Percentiles rank a stretch among this genome's conserved stretches.
Conservation (phyloP, 2,113 vertebrate species). For the Percina caprodes region DNA sequence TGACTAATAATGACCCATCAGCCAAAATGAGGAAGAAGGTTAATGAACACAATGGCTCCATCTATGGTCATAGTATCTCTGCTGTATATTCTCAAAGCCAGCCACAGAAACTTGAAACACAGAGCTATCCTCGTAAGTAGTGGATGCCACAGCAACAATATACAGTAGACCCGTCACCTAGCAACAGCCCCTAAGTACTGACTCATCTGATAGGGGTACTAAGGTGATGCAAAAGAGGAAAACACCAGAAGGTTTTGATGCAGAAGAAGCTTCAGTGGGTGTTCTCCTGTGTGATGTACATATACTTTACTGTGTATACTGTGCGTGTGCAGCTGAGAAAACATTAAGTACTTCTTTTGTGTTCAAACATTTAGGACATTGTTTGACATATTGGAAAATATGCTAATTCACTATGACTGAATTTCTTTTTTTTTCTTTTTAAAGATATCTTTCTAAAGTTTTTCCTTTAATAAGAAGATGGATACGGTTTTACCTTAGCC, state of each 20-base stretch:
- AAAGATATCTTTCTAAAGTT: too few relatives aligned
- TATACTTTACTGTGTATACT: not conserved
- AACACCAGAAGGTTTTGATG: conserved; percentile 7
- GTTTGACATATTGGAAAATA: not conserved
- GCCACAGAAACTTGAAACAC: conserved; percentile 33
- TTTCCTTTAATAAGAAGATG: too few relatives aligned
- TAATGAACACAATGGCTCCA: not conserved
- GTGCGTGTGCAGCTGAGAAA: not conserved
- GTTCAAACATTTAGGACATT: not conserved
- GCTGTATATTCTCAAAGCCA: conserved; percentile 10
- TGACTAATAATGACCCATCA: not conserved
- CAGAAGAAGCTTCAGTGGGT: not conserved
- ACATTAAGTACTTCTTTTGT: not conserved
- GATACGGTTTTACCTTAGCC: not conserved
- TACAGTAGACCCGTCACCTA: conserved; percentile 54
- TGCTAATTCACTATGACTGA: not conserved
- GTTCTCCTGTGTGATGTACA: not conserved
- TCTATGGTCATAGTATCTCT: not conserved
- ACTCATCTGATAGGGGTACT: conserved; percentile 27
- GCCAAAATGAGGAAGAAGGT: not conserved
- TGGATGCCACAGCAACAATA: conserved; percentile 61
- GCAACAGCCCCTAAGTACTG: conserved; percentile 57
- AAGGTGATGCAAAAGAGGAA: conserved; percentile 9
- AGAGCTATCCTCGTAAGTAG: conserved; percentile 41
- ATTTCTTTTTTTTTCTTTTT: too few relatives aligned